These are phyloP conservation scores for Eutolmus rufibarbis DNA, from an alignment of 2,888 invertebrate species.

Conservation along the genomic window DNA sequence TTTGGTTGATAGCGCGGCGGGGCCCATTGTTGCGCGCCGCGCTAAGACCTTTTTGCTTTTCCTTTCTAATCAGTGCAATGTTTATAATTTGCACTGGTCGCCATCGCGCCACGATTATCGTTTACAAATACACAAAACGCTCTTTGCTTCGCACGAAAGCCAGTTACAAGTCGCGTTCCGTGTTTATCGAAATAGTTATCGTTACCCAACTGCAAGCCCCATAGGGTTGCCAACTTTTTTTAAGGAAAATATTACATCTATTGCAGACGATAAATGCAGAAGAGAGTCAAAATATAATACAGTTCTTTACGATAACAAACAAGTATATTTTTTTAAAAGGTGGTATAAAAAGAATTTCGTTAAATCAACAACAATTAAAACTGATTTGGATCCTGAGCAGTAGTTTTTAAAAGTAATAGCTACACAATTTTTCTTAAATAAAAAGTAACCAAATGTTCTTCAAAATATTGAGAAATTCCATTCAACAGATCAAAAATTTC, in stretches of 20 bases:
- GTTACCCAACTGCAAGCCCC: background rate
- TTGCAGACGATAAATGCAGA: too few species aligned
- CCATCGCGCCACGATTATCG: background rate
- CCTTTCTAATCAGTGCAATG: slow-evolving; percentile 14
- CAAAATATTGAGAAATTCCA: too few species aligned
- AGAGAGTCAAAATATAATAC: too few species aligned
- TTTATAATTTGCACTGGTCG: slow-evolving; percentile 14
- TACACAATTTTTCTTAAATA: too few species aligned
- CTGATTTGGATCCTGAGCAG: too few species aligned
- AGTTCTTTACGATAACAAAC: too few species aligned
- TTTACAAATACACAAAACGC: background rate
- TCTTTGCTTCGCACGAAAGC: background rate
- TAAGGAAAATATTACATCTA: background rate
- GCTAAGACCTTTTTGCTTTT: background rate
- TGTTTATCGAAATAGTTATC: background rate
- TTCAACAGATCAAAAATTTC: too few species aligned
- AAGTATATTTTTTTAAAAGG: too few species aligned
- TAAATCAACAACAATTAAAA: too few species aligned
- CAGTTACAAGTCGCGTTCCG: background rate
- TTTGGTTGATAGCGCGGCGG: slow-evolving; percentile 10
- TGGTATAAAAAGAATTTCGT: too few species aligned
- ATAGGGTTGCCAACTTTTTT: background rate
- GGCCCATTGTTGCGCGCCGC: slow-evolving; percentile 9
- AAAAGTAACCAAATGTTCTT: too few species aligned
- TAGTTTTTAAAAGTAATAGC: too few species aligned